Conservation (phyloP, 2,888 invertebrate species). For the Hesperia comma region DNA sequence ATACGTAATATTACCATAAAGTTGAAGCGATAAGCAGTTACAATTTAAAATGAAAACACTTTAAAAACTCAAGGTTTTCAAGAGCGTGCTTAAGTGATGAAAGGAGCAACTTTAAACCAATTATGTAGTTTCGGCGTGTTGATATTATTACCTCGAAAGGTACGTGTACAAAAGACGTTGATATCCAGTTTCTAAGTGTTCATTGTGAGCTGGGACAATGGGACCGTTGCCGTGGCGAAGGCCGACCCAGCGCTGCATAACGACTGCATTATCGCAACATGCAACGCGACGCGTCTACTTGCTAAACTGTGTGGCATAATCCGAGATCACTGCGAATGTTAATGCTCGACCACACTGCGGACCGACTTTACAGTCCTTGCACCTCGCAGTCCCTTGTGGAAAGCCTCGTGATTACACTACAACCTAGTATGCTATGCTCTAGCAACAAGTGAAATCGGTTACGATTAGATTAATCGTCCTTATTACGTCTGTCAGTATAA, state of each 20-base stretch:
- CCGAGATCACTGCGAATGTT: constrained; percentile 20
- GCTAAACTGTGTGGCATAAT: constrained; percentile 30
- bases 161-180: constrained; percentile 66
- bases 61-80: constrained; percentile 1
- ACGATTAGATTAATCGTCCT: no score
- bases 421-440: no score
- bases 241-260: constrained; percentile 74
- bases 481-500: no score
- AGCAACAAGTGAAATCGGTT: no score
- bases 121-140: constrained; percentile 41
- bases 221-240: constrained; percentile 76
- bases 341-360: constrained; percentile 4
- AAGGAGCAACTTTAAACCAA: constrained; percentile 39
- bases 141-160: constrained; percentile 64
- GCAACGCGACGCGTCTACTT: constrained; percentile 53
- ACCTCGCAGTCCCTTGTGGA: background rate
- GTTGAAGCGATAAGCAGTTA: background rate
- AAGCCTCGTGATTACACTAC: background rate
- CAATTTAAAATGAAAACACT: background rate
- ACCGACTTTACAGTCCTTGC: background rate
- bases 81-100: constrained; percentile 3
- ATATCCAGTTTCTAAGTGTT: constrained; percentile 77
- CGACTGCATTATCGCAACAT: constrained; percentile 64
- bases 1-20: background rate
- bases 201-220: constrained; percentile 75